Percentiles rank a stretch among this genome's conserved stretches.
phyloP scores from a whole-genome alignment of 2,113 vertebrate species.

The Etheostoma cragini region DNA sequence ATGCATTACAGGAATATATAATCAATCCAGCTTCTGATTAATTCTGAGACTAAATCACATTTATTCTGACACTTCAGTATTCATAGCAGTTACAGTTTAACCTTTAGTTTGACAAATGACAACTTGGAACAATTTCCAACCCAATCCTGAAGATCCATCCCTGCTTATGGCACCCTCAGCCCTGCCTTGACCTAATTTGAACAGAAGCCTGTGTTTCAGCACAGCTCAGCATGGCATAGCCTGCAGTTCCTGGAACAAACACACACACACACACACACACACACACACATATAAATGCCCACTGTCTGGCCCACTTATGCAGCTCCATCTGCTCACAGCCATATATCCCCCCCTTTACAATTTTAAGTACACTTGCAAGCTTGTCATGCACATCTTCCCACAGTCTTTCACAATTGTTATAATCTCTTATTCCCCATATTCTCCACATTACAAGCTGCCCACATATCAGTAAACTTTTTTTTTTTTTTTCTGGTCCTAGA shows the following conservation, averaged over 20 bases:
- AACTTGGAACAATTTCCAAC: conserved; percentile 40
- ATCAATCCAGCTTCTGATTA: background rate
- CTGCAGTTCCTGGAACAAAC: conserved; percentile 59
- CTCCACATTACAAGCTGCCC: conserved; percentile 39
- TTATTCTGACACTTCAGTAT: background rate
- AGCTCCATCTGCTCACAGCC: conserved; percentile 70
- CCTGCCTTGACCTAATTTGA: conserved; percentile 79
- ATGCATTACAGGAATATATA: conserved; percentile 9
- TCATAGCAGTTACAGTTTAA: conserved; percentile 3
- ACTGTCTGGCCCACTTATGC: conserved; percentile 61
- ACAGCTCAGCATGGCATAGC: conserved; percentile 71
- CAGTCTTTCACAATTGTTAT: conserved; percentile 46
- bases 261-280: conserved; percentile 18
- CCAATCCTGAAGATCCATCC: conserved; percentile 55
- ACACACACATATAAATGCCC: conserved; percentile 19
- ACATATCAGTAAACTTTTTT: conserved; percentile 30
- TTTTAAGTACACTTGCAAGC: conserved; percentile 40
- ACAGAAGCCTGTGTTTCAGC: conserved; percentile 68
- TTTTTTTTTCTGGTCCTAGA: conserved; percentile 35
- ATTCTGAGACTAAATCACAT: conserved; percentile 9
- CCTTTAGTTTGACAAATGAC: conserved; percentile 3
- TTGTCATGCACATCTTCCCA: conserved; percentile 59
- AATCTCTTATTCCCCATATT: conserved; percentile 42
- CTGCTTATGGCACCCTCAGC: conserved; percentile 61
- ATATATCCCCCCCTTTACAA: conserved; percentile 39